Evolutionary conservation across 2,113 vertebrate species (phyloP).

Genomic region (Xiphorhynchus elegans): DNA sequence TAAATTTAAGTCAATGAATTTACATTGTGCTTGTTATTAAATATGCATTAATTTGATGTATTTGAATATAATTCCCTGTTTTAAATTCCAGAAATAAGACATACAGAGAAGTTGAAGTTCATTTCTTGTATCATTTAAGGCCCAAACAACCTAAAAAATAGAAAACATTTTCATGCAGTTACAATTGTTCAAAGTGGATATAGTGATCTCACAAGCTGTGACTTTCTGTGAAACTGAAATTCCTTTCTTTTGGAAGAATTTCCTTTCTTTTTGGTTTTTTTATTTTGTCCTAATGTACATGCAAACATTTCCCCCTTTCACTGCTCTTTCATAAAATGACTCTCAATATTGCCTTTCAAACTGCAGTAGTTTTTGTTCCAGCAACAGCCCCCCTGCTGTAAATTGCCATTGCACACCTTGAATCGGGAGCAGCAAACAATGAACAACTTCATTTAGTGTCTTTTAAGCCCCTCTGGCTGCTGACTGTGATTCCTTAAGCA

Average conservation of each 20-base stretch:
- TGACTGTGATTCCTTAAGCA: not conserved
- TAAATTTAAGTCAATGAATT: slow-evolving; percentile 29
- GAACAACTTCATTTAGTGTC: not conserved
- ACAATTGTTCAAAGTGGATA: not conserved
- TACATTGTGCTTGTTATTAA: not conserved
- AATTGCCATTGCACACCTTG: not conserved
- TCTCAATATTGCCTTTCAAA: not conserved
- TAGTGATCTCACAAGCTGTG: not conserved
- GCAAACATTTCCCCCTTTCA: not conserved
- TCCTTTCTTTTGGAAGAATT: not conserved
- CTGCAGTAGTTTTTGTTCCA: not conserved
- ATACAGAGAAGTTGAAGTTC: not conserved
- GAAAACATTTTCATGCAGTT: not conserved
- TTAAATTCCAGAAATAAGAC: not conserved
- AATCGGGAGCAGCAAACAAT: not conserved
- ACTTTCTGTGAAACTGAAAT: not conserved
- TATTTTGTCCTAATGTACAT: not conserved
- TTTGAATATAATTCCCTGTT: not conserved
- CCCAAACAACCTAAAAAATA: not conserved
- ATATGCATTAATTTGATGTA: not conserved
- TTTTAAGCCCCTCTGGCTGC: not conserved
- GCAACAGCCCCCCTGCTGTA: not conserved
- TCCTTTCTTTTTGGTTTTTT: not conserved
- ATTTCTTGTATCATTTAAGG: slow-evolving; percentile 21
- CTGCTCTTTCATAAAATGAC: not conserved